These are phyloP conservation scores for Clarias macrocephalus DNA, from an alignment of 2,113 vertebrate genomes.

Conservation along the genomic window DNA sequence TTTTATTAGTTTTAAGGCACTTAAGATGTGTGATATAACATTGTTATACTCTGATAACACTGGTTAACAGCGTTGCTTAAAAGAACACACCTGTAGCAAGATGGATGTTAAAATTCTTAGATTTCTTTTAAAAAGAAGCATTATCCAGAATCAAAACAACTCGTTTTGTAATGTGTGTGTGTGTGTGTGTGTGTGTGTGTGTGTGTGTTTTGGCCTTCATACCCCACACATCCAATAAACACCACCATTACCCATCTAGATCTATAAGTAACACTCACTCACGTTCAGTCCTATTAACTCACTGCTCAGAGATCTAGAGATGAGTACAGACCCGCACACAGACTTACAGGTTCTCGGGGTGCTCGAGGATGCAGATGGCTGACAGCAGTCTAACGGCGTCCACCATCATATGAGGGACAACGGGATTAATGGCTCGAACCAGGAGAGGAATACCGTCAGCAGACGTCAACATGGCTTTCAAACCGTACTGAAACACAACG, in stretches of 20 bases:
- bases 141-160: background rate
- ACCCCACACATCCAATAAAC: background rate
- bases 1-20: background rate
- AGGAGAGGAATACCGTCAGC: slow-evolving; percentile 83
- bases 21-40: background rate
- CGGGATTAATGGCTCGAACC: slow-evolving; percentile 82
- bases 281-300: background rate
- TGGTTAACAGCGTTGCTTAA: background rate
- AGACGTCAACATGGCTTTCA: slow-evolving; percentile 84
- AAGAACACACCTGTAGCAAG: background rate
- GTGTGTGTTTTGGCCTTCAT: background rate
- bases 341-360: slow-evolving; percentile 83
- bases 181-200: background rate
- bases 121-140: background rate
- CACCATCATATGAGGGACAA: slow-evolving; percentile 85
- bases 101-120: background rate
- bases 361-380: slow-evolving; percentile 85
- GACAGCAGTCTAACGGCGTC: slow-evolving; percentile 86
- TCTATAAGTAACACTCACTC: background rate
- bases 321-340: background rate
- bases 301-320: background rate
- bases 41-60: background rate
- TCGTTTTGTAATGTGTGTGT: background rate
- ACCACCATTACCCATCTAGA: background rate
- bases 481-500: slow-evolving; percentile 75